Conservation (phyloP, 2,888 invertebrate genomes). For the Acanthosepion lycidas region DNA sequence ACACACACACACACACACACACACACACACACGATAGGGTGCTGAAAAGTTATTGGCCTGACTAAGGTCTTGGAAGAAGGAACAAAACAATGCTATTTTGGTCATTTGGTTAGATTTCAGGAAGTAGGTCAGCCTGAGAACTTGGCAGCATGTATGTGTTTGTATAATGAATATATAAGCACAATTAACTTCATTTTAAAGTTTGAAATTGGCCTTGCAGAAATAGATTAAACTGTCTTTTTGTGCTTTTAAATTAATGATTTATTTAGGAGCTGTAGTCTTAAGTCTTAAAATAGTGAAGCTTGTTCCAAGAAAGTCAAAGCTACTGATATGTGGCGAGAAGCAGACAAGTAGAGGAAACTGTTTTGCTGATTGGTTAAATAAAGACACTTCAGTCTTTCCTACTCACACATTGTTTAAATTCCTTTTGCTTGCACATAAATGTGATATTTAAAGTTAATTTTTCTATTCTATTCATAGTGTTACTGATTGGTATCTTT, state of each 20-base stretch:
- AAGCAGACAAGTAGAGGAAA: no score
- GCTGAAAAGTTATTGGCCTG: no score
- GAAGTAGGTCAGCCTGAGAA: no score
- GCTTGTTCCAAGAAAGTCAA: background rate
- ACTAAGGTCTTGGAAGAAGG: no score
- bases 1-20: no score
- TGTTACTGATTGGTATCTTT: background rate
- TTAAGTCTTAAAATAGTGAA: background rate
- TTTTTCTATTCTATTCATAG: background rate
- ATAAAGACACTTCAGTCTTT: background rate
- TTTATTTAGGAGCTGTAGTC: background rate
- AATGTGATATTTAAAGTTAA: no score
- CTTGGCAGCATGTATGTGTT: no score
- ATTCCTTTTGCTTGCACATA: constrained; percentile 13
- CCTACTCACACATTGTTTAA: background rate
- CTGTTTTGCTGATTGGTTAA: background rate
- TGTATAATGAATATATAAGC: no score
- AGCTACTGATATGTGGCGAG: background rate
- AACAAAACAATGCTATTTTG: no score
- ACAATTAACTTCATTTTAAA: background rate
- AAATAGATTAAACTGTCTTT: background rate
- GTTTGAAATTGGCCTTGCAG: background rate
- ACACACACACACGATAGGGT: no score
- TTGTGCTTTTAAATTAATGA: background rate
- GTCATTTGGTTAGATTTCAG: no score